Base-by-base conservation (phyloP, 2,797 vertebrate genomes). In the Sternotherus odoratus region DNA sequence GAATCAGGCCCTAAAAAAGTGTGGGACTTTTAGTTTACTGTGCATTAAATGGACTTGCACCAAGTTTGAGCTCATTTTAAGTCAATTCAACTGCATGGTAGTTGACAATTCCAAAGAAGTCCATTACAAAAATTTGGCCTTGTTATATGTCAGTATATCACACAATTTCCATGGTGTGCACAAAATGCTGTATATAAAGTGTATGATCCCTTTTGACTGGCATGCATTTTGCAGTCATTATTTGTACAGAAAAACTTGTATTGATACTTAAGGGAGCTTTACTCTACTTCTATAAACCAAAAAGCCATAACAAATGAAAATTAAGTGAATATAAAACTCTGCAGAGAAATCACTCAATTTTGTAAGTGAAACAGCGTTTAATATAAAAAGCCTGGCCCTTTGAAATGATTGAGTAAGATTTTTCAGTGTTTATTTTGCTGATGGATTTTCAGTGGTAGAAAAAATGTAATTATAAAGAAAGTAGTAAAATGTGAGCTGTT, bases 381-480 rank as follows among this genome's bases (percentile, higher is more conserved):
- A 51, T 79, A 87, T 90, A 93, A 97, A 97, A 94, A 93, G 82
- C 39, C 54, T 89, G 46, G 82, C 39, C 94, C 82, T 96, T 95
- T 86, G 83, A 92, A 96, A 95, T 82, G 63, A 91, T 91, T 83
- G 79, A 94, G 83, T 85, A 85, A 88, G 78, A 91, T 87, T 96
- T 96, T 83, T 93, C 30, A 46, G 50, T 97, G 79, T 97, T 97
- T 97, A 97, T 97, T 97, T 97, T 96, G 91, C 74, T 95, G 92
- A 90, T 95, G 91, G 90, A 77, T 97, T 96, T 97, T 97, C 95
- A n/a, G 96, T 94, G 90, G 89, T 89, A 93, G 92, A 95, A 96
- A 96, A 97, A 97, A 95, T 82, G 87, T 96, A 97, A 97, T 96
- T 97, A 95, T 95, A 86, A 94, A 92, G 95, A 97, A 97, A 97